Conservation (phyloP, 2,797 vertebrate genomes). For the Danionella dracula region DNA sequence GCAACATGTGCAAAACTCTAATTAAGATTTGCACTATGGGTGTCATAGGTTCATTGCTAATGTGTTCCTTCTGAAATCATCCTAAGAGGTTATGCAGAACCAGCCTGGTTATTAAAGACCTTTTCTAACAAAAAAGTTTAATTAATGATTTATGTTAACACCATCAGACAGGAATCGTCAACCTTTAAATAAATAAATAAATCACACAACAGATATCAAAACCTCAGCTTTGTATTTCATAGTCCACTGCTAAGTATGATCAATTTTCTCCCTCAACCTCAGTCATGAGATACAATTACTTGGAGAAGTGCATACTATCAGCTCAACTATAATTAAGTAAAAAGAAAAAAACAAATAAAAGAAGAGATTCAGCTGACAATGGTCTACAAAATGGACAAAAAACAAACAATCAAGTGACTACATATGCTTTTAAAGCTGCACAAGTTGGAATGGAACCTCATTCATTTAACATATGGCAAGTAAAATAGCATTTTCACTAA, state of each 20-base stretch:
- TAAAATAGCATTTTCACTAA: too few relatives aligned
- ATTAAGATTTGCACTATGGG: neutral
- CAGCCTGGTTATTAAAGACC: neutral
- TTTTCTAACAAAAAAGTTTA: too few relatives aligned
- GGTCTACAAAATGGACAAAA: too few relatives aligned
- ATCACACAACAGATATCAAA: neutral
- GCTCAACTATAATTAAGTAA: too few relatives aligned
- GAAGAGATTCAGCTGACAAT: too few relatives aligned
- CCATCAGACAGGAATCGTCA: neutral
- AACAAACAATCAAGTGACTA: too few relatives aligned
- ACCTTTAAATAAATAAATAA: neutral
- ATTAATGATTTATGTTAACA: too few relatives aligned
- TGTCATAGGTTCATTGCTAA: neutral
- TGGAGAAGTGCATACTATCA: too few relatives aligned
- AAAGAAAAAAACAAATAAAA: too few relatives aligned
- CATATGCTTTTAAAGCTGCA: too few relatives aligned
- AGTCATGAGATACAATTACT: neutral
- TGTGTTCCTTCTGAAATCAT: neutral
- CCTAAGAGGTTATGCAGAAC: neutral
- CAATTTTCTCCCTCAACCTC: neutral
- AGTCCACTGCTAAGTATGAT: neutral
- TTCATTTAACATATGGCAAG: too few relatives aligned
- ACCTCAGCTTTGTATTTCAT: neutral
- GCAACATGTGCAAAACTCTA: neutral
- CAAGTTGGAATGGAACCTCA: too few relatives aligned